Evolutionary conservation across 2,888 invertebrate genomes (phyloP), one percentile per base, ranked within the genome.

Genomic region (Cerceris rybyensis): DNA sequence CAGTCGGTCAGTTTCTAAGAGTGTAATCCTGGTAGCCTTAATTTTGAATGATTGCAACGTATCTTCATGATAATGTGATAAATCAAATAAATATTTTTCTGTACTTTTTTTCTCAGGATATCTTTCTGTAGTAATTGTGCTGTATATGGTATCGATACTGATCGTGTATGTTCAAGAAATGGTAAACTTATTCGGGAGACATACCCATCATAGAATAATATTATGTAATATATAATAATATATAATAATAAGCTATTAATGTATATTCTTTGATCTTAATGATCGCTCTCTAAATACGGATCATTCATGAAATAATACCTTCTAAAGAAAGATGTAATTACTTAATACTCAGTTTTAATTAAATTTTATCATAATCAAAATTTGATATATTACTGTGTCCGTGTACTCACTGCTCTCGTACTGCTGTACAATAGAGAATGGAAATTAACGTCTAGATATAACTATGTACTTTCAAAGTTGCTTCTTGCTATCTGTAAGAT

Each of bases 191-290:
- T 55, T 67, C 70, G 54, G 59, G 50, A 67, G 79, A 67, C 70
- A 72, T 65, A 70, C 73, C 67, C 68, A 75, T 64, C 68, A 75
- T 75, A 50, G 71, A 64, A 60, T 59, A 58, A 28, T 28, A 28
- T 2, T 28, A 28, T n/a, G n/a, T n/a, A n/a, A n/a, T n/a, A n/a
- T n/a, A n/a, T n/a, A n/a, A n/a, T n/a, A n/a, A n/a, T n/a, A n/a
- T n/a, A n/a, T n/a, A n/a, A n/a, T n/a, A n/a, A n/a, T n/a, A n/a
- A n/a, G n/a, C n/a, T n/a, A n/a, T n/a, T n/a, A n/a, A n/a, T n/a
- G n/a, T n/a, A 59, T 58, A 73, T 80, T 77, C 77, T 80, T 73
- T 80, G 77, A 68, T 59, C 59, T 64, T 79, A 65, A 43, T 52
- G 1, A 52, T 46, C 46, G 6, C 8, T 46, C 11, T 11, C 9